A percentile compares a stretch with the other conserved stretches of the same genome.
Conservation (phyloP, 2,888 invertebrate genomes). For the Doris montereyensis region DNA sequence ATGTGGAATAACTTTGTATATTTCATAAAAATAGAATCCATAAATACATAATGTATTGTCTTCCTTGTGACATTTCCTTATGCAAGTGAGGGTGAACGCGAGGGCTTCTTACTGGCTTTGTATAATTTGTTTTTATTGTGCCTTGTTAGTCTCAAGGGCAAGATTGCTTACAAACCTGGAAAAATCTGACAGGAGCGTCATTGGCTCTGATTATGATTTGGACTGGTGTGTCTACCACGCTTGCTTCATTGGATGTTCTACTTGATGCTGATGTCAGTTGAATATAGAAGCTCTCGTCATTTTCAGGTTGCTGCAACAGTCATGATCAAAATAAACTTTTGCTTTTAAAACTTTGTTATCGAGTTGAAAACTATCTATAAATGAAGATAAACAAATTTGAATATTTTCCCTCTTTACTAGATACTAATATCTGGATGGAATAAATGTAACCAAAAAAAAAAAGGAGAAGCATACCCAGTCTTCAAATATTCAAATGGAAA, state of each 20-base stretch:
- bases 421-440: too few relatives aligned
- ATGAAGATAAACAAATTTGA: background rate
- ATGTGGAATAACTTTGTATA: too few relatives aligned
- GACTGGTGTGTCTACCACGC: slow-evolving; percentile 49
- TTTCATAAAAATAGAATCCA: too few relatives aligned
- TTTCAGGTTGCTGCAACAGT: slow-evolving; percentile 61
- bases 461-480: too few relatives aligned
- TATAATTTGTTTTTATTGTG: background rate
- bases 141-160: background rate
- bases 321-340: background rate
- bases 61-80: too few relatives aligned
- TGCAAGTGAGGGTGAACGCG: too few relatives aligned
- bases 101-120: too few relatives aligned
- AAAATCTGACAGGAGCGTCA: slow-evolving; percentile 69
- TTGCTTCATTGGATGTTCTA: slow-evolving; percentile 51
- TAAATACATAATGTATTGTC: too few relatives aligned
- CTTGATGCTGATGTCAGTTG: slow-evolving; percentile 53
- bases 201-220: slow-evolving; percentile 61
- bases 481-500: too few relatives aligned
- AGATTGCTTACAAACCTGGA: slow-evolving; percentile 54
- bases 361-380: too few relatives aligned
- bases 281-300: slow-evolving; percentile 63
- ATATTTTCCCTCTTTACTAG: too few relatives aligned
- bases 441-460: background rate
- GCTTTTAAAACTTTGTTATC: background rate